A percentile compares a stretch with the other conserved stretches of the same genome.
These are phyloP conservation scores for Leptoteleia sp. DNA, from an alignment of 1,140 invertebrate genomes.

Conservation along the genomic window DNA sequence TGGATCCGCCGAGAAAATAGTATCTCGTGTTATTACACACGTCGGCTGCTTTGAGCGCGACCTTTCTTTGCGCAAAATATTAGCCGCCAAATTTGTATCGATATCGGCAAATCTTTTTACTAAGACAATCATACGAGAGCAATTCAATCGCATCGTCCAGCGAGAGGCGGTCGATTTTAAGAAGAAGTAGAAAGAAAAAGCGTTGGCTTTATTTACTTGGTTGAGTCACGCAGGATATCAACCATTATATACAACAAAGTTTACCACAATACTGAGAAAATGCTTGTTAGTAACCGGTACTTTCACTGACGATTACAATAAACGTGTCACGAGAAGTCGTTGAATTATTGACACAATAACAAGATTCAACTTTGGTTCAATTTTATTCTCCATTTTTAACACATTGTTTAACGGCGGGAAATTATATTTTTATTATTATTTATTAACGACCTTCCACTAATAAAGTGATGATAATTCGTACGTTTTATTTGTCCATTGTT, in stretches of 20 bases:
- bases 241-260: slow-evolving; percentile 74
- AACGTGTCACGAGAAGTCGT: slow-evolving; percentile 38
- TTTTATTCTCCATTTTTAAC: slow-evolving; percentile 12
- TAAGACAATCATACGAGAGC: slow-evolving; percentile 2
- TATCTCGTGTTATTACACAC: too few relatives aligned
- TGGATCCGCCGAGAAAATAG: too few relatives aligned
- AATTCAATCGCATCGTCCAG: background rate
- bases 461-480: slow-evolving; percentile 2
- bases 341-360: slow-evolving; percentile 49
- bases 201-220: slow-evolving; percentile 26
- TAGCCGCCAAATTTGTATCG: too few relatives aligned
- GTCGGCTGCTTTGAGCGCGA: too few relatives aligned
- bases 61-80: too few relatives aligned
- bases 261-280: slow-evolving; percentile 79
- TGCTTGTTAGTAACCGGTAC: slow-evolving; percentile 57
- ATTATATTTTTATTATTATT: slow-evolving; percentile 6
- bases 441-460: slow-evolving; percentile 10
- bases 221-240: slow-evolving; percentile 77
- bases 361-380: slow-evolving; percentile 21
- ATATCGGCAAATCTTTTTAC: too few relatives aligned
- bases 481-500: slow-evolving; percentile 16
- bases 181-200: slow-evolving; percentile 12
- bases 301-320: slow-evolving; percentile 59
- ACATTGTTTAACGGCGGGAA: slow-evolving; percentile 21
- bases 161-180: slow-evolving; percentile 27